Base-by-base conservation (phyloP, 1,140 invertebrate genomes). In the Diuraphis noxia region DNA sequence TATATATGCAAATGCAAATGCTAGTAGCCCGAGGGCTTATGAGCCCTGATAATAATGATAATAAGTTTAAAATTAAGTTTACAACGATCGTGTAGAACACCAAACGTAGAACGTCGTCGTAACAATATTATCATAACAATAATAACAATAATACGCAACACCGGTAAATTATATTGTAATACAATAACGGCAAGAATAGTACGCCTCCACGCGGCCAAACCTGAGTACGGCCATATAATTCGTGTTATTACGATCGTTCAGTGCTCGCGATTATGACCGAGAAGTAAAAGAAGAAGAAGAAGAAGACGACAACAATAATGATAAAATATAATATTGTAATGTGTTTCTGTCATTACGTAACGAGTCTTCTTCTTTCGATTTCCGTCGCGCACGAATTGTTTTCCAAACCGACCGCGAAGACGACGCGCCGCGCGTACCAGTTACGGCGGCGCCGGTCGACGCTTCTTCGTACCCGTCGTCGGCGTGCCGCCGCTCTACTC, bases 311-410 rank as follows among this genome's bases (percentile, higher is more conserved):
- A 25, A 79, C 13, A 79, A 72, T 34, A n/a, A 72, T 72, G 34
- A 72, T 72, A 72, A 72, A n/a, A 63, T n/a, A 6, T 63, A 79
- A 40, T 38, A 81, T 38, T 5, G 21, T 25, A 36, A 49, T 49
- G 79, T 30, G 36, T 85, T 43, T n/a, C 34, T n/a, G 84, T 23
- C 82, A 41, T 88, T 63, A 43, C 49, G 86, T 56, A 88, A 72
- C 52, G 56, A 40, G 17, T 56, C 38, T 23, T 87, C 41, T 23
- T 43, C 82, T 41, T 25, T 89, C 56, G 88, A 41, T 77, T 77
- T 52, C 52, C 56, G 88, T 89, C 56, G 49, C 88, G 88, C 88
- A 89, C 56, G 52, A 89, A 77, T 89, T 41, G 88, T 89, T 63
- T 88, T 49, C 49, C 49, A n/a, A 40, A 41, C 81, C 81, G 81